Conservation (phyloP, 1,140 invertebrate genomes). For the Papilio machaon region DNA sequence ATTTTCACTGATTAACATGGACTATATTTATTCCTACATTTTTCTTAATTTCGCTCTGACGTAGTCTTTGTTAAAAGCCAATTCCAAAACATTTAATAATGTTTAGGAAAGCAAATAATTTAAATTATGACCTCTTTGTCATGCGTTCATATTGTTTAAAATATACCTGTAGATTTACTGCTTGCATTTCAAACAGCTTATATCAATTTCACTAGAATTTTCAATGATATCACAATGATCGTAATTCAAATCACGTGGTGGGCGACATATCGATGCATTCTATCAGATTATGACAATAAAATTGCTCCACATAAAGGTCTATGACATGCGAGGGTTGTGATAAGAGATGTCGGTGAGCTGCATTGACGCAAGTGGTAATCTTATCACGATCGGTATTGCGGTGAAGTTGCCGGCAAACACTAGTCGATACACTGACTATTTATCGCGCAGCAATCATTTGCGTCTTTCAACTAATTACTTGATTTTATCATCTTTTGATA, state of each 20-base stretch:
- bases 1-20: no score
- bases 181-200: no score
- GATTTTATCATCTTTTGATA: constrained; percentile 3
- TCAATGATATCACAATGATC: neutral
- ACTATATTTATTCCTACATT: no score
- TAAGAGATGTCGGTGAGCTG: constrained; percentile 43
- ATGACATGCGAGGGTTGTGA: constrained; percentile 52
- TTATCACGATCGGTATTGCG: constrained; percentile 51
- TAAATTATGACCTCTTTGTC: no score
- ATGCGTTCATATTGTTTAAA: no score
- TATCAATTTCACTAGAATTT: neutral
- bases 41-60: no score
- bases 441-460: constrained; percentile 22
- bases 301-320: constrained; percentile 57
- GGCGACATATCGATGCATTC: neutral
- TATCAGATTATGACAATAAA: constrained; percentile 43
- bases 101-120: neutral
- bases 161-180: no score
- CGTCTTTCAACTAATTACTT: constrained; percentile 7
- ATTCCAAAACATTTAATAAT: neutral
- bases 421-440: constrained; percentile 16
- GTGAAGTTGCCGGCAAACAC: constrained; percentile 49
- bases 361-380: constrained; percentile 61
- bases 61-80: no score
- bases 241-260: constrained; percentile 16